Base-by-base conservation (phyloP, 2,797 vertebrate genomes). In the Siniperca obscura region DNA sequence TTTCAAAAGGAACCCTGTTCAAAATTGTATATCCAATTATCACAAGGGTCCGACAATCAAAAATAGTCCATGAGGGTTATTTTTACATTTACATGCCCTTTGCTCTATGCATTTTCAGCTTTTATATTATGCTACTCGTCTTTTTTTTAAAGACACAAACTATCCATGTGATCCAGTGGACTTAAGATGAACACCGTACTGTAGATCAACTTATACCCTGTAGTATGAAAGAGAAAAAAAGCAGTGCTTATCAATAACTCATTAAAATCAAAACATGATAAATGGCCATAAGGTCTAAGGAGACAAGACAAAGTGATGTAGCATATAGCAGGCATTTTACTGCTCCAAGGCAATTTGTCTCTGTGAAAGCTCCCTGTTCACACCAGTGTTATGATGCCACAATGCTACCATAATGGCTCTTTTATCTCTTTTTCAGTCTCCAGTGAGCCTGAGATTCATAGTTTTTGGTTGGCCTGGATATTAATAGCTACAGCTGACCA, bases 201-300 rank as follows among this genome's bases (percentile, higher is more conserved):
- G 11, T 4, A 34, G 44, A 30, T 71, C 78, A 55, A 1, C 44
- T 10, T 71, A 7, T 60, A 36, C 36, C 40, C 30, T 74, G 19
- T 30, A 42, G 34, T 60, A 66, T 68, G 30, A 81, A 46, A 74
- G 40, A 62, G 36, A 67, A 17, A 62, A 74, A 80, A 74, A 70
- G 57, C 78, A 72, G 72, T 27, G 56, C 53, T 81, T 84, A 85
- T 87, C 84, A 83, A 81, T 90, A 82, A 73, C 6, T 90, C 78
- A 89, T 92, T 90, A 83, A 85, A 91, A 78, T 55, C 70, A 76
- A 89, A 87, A 82, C 42, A 57, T 85, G 80, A 90, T 77, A 78
- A 81, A 87, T 86, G 82, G 61, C 82, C 64, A 42, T 46, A 61
- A 57, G 74, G 50, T 61, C 27, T 46, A 30, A 61, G 21, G 69